These are phyloP conservation scores for Phylloscopus trochiloides DNA, from an alignment of 2,113 vertebrate species.

Conservation along the genomic window DNA sequence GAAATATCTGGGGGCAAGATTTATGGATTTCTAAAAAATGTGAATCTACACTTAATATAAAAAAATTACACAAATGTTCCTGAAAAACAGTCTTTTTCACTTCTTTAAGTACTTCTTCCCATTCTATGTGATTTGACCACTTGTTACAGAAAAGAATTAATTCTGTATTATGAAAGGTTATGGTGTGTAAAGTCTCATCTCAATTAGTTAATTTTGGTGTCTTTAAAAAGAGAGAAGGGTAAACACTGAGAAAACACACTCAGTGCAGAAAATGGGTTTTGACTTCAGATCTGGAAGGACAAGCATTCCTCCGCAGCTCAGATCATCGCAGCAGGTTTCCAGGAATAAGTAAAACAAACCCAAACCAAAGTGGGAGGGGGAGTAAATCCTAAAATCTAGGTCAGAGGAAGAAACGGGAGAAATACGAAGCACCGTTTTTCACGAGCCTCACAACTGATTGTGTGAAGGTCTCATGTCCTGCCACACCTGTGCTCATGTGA, in stretches of 20 bases:
- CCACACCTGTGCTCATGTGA: not conserved
- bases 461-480: not conserved
- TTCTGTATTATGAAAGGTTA: not conserved
- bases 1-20: not conserved
- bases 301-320: not conserved
- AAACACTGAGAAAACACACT: not conserved
- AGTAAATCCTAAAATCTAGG: conserved; percentile 9
- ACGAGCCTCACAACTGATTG: not conserved
- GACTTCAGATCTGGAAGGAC: conserved; percentile 20
- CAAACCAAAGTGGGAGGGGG: not conserved
- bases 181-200: not conserved
- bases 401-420: conserved; percentile 3
- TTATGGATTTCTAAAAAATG: not conserved
- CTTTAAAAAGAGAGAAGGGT: not conserved
- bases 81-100: not conserved
- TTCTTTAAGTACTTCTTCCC: not conserved
- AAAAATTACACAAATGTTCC: not conserved
- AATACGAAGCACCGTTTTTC: not conserved
- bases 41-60: not conserved
- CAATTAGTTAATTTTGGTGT: not conserved
- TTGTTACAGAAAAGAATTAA: not conserved
- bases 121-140: not conserved
- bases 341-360: conserved; percentile 39
- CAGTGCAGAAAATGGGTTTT: not conserved
- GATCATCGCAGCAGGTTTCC: not conserved